These are phyloP conservation scores for Odontomyia ornata DNA, from an alignment of 2,888 invertebrate genomes.

Conservation along the genomic window DNA sequence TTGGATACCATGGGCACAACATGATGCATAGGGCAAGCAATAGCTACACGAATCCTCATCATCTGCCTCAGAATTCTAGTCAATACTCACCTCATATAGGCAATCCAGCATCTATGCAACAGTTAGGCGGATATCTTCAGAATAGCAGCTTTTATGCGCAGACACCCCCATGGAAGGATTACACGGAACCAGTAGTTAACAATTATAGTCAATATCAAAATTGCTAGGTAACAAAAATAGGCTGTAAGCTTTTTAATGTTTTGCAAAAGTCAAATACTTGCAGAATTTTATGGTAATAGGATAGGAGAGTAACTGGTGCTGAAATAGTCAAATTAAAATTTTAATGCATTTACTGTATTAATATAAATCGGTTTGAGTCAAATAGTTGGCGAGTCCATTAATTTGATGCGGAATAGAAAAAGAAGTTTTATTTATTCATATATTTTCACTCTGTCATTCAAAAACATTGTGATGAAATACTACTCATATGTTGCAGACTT, in stretches of 20 bases:
- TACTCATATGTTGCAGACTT: too few species aligned
- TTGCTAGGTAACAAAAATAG: slow-evolving; percentile 18
- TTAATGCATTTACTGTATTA: too few species aligned
- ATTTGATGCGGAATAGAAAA: too few species aligned
- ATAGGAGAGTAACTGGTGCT: background rate
- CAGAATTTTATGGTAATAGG: background rate
- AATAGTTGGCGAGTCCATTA: too few species aligned
- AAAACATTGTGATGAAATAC: too few species aligned
- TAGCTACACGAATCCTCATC: slow-evolving; percentile 29
- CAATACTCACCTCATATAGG: background rate
- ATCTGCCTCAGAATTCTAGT: slow-evolving; percentile 20
- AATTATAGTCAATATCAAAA: slow-evolving; percentile 49
- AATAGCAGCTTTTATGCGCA: slow-evolving; percentile 63
- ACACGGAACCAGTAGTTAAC: slow-evolving; percentile 59
- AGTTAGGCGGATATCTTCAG: slow-evolving; percentile 55
- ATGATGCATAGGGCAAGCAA: background rate
- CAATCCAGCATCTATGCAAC: background rate
- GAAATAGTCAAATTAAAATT: too few species aligned
- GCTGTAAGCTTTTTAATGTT: background rate
- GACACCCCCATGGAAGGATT: slow-evolving; percentile 64
- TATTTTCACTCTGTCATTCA: too few species aligned
- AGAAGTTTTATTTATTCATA: too few species aligned
- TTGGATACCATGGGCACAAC: background rate
- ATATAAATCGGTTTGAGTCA: too few species aligned
- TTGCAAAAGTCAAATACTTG: background rate